These are phyloP conservation scores for Lates calcarifer DNA, from an alignment of 2,113 vertebrate species.

Conservation along the genomic window DNA sequence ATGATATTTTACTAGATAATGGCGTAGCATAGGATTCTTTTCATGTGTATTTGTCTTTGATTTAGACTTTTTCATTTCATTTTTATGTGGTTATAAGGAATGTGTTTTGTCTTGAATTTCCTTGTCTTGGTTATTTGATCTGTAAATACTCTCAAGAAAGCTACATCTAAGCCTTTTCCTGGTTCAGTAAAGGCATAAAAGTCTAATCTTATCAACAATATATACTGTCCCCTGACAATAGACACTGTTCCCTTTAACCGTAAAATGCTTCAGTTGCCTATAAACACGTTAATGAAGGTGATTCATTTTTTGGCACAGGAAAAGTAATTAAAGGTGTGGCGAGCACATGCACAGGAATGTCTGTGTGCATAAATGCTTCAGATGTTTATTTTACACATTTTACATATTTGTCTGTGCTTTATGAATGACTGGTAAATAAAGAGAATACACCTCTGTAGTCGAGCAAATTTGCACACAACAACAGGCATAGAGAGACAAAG, in stretches of 20 bases:
- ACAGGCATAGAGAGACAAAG: not conserved
- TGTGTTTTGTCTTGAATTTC: not conserved
- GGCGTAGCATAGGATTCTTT: not conserved
- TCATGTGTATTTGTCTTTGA: not conserved
- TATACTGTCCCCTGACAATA: not conserved
- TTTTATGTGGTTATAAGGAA: not conserved
- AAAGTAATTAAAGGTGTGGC: constrained; percentile 24
- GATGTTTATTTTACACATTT: not conserved
- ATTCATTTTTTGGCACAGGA: constrained; percentile 19
- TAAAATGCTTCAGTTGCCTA: not conserved
- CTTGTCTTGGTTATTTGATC: not conserved
- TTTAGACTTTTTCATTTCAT: not conserved
- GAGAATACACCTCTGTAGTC: not conserved
- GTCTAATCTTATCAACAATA: constrained; percentile 1
- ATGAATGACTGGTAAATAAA: not conserved
- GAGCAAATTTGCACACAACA: not conserved
- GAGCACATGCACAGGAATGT: not conserved
- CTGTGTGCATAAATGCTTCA: not conserved
- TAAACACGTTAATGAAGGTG: constrained; percentile 1
- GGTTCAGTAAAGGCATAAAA: not conserved
- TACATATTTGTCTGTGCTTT: not conserved
- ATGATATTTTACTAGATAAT: not conserved
- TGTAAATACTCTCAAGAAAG: not conserved
- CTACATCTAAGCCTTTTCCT: not conserved
- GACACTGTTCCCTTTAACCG: not conserved